Conservation (phyloP, 1,140 invertebrate species). For the Heliconius nattereri region DNA sequence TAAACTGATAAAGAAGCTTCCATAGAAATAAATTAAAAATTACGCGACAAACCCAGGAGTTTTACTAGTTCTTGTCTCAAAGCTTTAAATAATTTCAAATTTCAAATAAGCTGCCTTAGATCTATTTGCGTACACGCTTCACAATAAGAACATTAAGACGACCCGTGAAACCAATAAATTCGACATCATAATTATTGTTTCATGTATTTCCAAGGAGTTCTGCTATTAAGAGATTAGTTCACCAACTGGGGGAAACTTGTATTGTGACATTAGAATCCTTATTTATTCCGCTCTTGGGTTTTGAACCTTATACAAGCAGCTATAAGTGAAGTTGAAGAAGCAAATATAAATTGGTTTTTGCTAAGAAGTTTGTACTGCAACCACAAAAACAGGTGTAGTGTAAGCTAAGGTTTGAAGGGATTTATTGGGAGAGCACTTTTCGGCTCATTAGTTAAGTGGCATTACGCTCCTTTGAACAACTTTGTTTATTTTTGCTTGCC, state of each 20-base stretch:
- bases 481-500: slow-evolving; percentile 32
- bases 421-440: slow-evolving; percentile 48
- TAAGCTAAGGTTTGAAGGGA: slow-evolving; percentile 43
- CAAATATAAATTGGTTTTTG: slow-evolving; percentile 35
- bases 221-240: slow-evolving; percentile 60
- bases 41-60: too few species aligned
- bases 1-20: too few species aligned
- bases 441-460: slow-evolving; percentile 45
- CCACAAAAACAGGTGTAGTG: slow-evolving; percentile 60
- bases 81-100: slow-evolving; percentile 5
- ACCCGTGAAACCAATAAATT: slow-evolving; percentile 22
- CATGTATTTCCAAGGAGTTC: slow-evolving; percentile 42
- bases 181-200: slow-evolving; percentile 26
- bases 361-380: slow-evolving; percentile 36
- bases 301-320: slow-evolving; percentile 18
- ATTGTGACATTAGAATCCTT: slow-evolving; percentile 40
- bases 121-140: not conserved
- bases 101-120: not conserved
- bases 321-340: slow-evolving; percentile 18
- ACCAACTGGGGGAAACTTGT: slow-evolving; percentile 46
- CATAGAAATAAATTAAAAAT: too few species aligned
- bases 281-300: not conserved
- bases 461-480: slow-evolving; percentile 39
- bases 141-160: slow-evolving; percentile 5
- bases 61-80: not conserved